Evolutionary conservation across 2,888 invertebrate genomes (phyloP).

Genomic region (Cheilosia grossa): DNA sequence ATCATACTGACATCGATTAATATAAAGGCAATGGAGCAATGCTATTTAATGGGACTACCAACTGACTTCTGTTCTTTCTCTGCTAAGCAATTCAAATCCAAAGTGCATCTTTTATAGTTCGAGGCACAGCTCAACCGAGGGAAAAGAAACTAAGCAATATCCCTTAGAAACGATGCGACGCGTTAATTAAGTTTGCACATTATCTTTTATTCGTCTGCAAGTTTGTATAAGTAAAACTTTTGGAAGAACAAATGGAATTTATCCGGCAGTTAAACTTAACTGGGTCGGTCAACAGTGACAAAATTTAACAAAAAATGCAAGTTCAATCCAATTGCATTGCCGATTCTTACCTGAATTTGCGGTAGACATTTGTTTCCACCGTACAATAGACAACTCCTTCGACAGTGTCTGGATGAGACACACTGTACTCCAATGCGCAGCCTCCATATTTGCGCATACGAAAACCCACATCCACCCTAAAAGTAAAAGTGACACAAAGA

Average conservation of each 20-base stretch:
- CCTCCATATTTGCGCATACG: background rate
- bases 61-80: background rate
- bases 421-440: slow-evolving; percentile 27
- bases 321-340: too few species aligned
- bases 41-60: background rate
- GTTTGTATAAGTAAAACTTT: too few species aligned
- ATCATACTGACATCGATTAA: slow-evolving; percentile 25
- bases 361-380: too few species aligned
- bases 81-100: background rate
- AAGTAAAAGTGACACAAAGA: background rate
- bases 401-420: slow-evolving; percentile 1
- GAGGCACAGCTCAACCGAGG: background rate
- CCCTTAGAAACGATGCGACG: too few species aligned
- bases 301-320: too few species aligned
- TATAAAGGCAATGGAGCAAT: background rate
- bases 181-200: too few species aligned
- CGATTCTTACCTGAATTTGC: too few species aligned
- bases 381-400: background rate
- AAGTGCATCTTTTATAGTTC: background rate
- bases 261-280: too few species aligned
- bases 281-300: too few species aligned
- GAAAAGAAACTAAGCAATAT: background rate
- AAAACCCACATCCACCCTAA: background rate
- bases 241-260: too few species aligned
- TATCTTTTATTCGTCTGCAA: too few species aligned